phyloP scores from a whole-genome alignment of 1,140 invertebrate genomes.

The Centruroides vittatus region DNA sequence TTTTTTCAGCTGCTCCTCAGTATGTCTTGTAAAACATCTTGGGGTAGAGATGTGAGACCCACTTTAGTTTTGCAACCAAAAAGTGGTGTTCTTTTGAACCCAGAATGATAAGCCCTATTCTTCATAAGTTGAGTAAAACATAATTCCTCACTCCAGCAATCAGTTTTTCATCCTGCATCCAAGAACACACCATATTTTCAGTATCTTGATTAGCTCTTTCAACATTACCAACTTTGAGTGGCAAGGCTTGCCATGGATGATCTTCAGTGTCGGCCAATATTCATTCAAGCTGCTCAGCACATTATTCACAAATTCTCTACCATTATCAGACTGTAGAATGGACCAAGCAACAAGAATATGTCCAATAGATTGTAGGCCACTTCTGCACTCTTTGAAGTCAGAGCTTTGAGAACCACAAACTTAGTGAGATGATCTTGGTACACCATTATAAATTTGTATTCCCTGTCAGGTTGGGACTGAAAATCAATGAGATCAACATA shows the following conservation, averaged over 20 bases:
- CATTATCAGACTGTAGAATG: slow-evolving; percentile 25
- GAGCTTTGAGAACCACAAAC: slow-evolving; percentile 24
- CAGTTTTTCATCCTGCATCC: slow-evolving; percentile 1
- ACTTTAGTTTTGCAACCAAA: not conserved
- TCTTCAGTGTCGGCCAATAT: slow-evolving; percentile 3
- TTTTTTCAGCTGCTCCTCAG: not conserved
- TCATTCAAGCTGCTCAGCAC: slow-evolving; percentile 3
- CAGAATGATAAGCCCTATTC: slow-evolving; percentile 8
- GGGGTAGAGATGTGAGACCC: not conserved
- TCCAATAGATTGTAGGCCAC: slow-evolving; percentile 27
- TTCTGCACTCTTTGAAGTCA: slow-evolving; percentile 27
- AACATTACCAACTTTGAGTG: slow-evolving; percentile 6
- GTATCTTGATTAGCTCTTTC: slow-evolving; percentile 6
- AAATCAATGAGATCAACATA: slow-evolving; percentile 32
- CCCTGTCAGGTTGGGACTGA: slow-evolving; percentile 28
- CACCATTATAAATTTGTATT: slow-evolving; percentile 28
- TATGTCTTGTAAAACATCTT: not conserved
- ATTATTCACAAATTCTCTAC: slow-evolving; percentile 6
- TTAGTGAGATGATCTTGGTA: slow-evolving; percentile 36
- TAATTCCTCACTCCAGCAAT: not conserved
- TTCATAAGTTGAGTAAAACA: slow-evolving; percentile 3
- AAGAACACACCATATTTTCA: slow-evolving; percentile 7
- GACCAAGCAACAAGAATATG: slow-evolving; percentile 28
- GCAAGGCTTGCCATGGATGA: slow-evolving; percentile 3
- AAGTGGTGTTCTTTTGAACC: slow-evolving; percentile 1